These are phyloP conservation scores for Ennomos erosarius DNA, from an alignment of 2,888 invertebrate species.

Conservation along the genomic window DNA sequence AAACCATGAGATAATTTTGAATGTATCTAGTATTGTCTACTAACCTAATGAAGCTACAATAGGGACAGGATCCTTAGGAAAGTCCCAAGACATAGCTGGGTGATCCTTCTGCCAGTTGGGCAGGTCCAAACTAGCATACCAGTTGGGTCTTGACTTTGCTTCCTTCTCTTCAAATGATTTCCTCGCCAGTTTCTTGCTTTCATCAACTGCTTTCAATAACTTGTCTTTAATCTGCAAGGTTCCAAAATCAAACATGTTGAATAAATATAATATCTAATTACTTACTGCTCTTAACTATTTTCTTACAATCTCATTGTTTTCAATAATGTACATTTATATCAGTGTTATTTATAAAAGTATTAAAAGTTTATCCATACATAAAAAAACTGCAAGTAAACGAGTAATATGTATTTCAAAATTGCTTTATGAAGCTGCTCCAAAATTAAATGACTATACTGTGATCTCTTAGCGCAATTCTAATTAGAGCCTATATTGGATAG, in stretches of 20 bases:
- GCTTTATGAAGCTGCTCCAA: too few relatives aligned
- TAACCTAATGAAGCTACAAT: slow-evolving; percentile 72
- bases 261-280: too few relatives aligned
- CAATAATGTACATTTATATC: too few relatives aligned
- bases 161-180: slow-evolving; percentile 81
- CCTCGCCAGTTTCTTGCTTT: slow-evolving; percentile 78
- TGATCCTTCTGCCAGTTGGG: slow-evolving; percentile 81
- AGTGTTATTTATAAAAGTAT: neutral
- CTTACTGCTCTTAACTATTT: too few relatives aligned
- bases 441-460: too few relatives aligned
- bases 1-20: too few relatives aligned
- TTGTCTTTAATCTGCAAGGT: slow-evolving; percentile 79
- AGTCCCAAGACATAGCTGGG: slow-evolving; percentile 82
- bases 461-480: too few relatives aligned
- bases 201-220: slow-evolving; percentile 80
- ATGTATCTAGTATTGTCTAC: too few relatives aligned
- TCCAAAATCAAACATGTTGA: slow-evolving; percentile 6
- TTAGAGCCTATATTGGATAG: too few relatives aligned
- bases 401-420: too few relatives aligned
- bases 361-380: neutral
- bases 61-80: slow-evolving; percentile 74
- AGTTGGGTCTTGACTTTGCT: slow-evolving; percentile 66
- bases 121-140: slow-evolving; percentile 73
- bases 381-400: too few relatives aligned
- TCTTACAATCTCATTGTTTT: too few relatives aligned